A percentile compares a stretch with the other conserved stretches of the same genome.
phyloP scores from a whole-genome alignment of 2,113 vertebrate species.

The Seriola aureovittata region DNA sequence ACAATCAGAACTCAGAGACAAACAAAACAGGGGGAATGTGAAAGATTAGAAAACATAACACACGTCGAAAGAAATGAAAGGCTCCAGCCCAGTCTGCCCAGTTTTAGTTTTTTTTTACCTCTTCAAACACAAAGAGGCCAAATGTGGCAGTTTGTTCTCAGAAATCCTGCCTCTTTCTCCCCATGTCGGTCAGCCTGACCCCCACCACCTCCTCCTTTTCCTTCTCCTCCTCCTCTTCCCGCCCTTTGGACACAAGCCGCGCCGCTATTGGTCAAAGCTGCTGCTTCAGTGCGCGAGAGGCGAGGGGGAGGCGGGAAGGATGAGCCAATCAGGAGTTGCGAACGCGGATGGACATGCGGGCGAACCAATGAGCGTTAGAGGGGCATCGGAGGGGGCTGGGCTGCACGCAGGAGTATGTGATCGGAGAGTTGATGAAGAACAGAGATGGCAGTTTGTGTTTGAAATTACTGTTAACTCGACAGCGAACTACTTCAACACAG shows the following conservation, averaged over 20 bases:
- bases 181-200: conserved; percentile 51
- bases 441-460: conserved; percentile 55
- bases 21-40: neutral
- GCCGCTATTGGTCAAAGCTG: conserved; percentile 67
- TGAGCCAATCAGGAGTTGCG: conserved; percentile 76
- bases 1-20: conserved; percentile 25
- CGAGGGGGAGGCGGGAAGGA: neutral
- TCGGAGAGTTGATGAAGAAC: conserved; percentile 78
- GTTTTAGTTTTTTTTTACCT: conserved; percentile 6
- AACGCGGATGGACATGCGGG: conserved; percentile 14
- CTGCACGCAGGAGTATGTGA: conserved; percentile 59
- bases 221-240: conserved; percentile 31
- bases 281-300: conserved; percentile 10
- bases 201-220: conserved; percentile 38
- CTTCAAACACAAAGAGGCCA: conserved; percentile 48
- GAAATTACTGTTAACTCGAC: conserved; percentile 49
- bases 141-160: conserved; percentile 45
- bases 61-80: neutral
- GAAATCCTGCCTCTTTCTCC: conserved; percentile 35
- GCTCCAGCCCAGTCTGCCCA: neutral
- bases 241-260: conserved; percentile 50
- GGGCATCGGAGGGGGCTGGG: conserved; percentile 23
- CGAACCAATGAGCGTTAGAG: conserved; percentile 51
- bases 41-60: neutral
- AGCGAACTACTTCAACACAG: conserved; percentile 5